Conservation (phyloP, 23 tunicate species). For the Oikopleura vanhoeffeni region DNA sequence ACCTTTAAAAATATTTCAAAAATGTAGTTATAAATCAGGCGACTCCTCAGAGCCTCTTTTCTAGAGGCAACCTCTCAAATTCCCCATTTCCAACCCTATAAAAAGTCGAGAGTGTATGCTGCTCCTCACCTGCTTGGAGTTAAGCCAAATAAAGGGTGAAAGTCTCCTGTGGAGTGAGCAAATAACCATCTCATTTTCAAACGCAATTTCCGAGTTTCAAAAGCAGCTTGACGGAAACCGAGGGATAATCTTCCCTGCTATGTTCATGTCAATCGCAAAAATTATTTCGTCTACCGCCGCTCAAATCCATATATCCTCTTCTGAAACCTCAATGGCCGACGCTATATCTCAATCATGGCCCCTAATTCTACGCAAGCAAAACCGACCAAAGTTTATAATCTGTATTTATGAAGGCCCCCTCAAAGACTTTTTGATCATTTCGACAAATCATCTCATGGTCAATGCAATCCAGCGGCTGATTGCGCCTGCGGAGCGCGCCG, state of each 20-base stretch:
- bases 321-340: neutral
- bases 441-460: neutral
- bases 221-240: neutral
- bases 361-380: neutral
- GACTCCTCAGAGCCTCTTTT: no score
- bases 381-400: neutral
- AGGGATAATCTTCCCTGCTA: neutral
- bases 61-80: no score
- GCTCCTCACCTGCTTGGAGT: neutral
- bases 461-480: neutral
- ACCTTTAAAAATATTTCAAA: no score
- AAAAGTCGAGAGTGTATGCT: constrained; percentile 1
- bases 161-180: neutral
- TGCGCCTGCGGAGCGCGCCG: neutral
- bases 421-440: neutral
- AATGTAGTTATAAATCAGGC: no score
- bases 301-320: neutral
- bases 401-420: neutral
- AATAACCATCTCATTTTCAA: neutral
- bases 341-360: neutral
- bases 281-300: neutral
- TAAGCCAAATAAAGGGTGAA: neutral
- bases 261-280: neutral
- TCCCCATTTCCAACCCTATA: no score
- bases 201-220: neutral